A percentile compares a stretch with the other conserved stretches of the same genome.
Evolutionary conservation across 2,797 vertebrate genomes (phyloP).

Genomic region (Sphenodon punctatus): DNA sequence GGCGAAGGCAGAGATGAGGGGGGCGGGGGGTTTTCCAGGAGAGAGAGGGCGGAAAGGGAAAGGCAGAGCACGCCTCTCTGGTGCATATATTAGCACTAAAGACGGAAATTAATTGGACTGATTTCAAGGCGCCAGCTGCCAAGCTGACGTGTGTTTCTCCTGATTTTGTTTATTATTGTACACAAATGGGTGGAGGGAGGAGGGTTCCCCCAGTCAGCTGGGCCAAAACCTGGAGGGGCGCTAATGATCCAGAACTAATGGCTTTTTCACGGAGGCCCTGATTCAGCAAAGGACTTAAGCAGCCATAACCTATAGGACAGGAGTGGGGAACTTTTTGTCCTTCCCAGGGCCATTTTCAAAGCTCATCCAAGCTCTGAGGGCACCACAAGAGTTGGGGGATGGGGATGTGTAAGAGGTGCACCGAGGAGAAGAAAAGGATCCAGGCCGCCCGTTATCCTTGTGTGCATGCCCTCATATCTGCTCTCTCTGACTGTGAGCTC

Average conservation of each 20-base stretch:
- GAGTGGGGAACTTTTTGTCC: too few relatives aligned
- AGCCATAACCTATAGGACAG: too few relatives aligned
- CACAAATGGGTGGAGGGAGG: conserved; percentile 5
- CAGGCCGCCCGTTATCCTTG: too few relatives aligned
- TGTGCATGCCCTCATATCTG: too few relatives aligned
- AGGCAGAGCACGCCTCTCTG: conserved; percentile 29
- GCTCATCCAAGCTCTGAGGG: too few relatives aligned
- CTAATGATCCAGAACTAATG: conserved; percentile 65
- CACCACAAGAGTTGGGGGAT: too few relatives aligned
- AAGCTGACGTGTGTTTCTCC: conserved; percentile 43
- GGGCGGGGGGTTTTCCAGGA: conserved; percentile 49
- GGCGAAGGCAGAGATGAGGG: conserved; percentile 58
- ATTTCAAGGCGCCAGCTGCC: conserved; percentile 57
- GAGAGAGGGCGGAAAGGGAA: not conserved
- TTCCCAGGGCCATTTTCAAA: too few relatives aligned
- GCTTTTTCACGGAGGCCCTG: conserved; percentile 36
- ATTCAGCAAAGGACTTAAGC: conserved; percentile 43
- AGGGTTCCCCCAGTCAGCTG: conserved; percentile 48
- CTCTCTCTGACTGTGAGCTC: too few relatives aligned
- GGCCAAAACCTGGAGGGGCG: not conserved
- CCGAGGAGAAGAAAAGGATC: too few relatives aligned
- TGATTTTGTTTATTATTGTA: conserved; percentile 58
- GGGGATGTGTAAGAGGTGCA: too few relatives aligned
- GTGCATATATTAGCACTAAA: conserved; percentile 71
- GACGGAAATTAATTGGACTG: conserved; percentile 69